Conservation (phyloP, 2,888 invertebrate species). For the Taphrorychus bicolor region DNA sequence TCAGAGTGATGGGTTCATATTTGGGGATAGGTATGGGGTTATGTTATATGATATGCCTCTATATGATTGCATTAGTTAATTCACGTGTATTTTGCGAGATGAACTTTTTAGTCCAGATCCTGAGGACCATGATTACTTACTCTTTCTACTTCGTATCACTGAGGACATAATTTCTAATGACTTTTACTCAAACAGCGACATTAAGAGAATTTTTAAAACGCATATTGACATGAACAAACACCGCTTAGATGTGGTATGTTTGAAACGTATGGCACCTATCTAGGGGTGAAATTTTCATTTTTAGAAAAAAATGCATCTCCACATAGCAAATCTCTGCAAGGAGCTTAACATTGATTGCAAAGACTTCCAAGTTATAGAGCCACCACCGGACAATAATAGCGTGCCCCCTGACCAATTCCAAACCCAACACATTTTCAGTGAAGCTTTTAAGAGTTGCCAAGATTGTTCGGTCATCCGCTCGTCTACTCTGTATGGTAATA, state of each 20-base stretch:
- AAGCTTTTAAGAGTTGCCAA: conserved; percentile 27
- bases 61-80: no score
- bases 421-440: conserved; percentile 3
- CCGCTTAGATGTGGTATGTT: conserved; percentile 59
- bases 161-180: conserved; percentile 65
- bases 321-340: conserved; percentile 41
- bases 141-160: conserved; percentile 61
- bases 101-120: conserved; percentile 5
- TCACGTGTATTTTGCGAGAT: no score
- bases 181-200: conserved; percentile 62
- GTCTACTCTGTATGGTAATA: conserved; percentile 14
- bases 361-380: conserved; percentile 7
- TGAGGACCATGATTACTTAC: conserved; percentile 55
- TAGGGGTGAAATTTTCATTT: conserved; percentile 18
- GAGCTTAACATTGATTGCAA: conserved; percentile 42
- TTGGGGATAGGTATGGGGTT: background rate
- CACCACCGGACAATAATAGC: background rate
- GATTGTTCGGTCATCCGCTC: conserved; percentile 29
- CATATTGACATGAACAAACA: conserved; percentile 62
- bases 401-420: background rate
- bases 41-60: no score
- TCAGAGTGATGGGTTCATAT: background rate
- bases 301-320: conserved; percentile 46
- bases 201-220: conserved; percentile 62
- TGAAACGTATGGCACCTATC: no score